Conservation (phyloP, 35 echinoderm and acorn worm genomes). For the Anneissia japonica region DNA sequence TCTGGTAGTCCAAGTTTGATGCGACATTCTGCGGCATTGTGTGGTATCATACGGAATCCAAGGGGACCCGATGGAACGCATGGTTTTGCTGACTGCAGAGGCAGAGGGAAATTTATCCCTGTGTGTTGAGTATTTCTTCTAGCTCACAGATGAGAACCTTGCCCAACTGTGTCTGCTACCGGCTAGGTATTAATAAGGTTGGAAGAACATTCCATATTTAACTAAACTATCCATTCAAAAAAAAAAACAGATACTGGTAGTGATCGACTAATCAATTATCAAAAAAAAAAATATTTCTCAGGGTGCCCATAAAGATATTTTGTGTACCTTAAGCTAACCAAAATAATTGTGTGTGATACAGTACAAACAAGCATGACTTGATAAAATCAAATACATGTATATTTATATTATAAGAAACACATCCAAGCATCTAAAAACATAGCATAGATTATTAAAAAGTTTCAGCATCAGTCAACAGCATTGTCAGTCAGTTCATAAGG, state of each 20-base stretch:
- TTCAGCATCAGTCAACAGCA: too few species aligned
- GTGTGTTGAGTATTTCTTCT: neutral
- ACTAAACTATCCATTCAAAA: neutral
- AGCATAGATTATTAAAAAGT: too few species aligned
- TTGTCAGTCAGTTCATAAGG: too few species aligned
- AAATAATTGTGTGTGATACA: neutral
- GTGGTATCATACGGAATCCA: constrained; percentile 48
- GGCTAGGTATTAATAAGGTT: neutral
- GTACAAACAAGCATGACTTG: neutral
- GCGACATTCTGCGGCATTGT: constrained; percentile 31
- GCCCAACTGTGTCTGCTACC: neutral
- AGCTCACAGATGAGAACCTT: neutral
- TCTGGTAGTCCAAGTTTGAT: constrained; percentile 71
- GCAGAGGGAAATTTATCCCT: constrained; percentile 58
- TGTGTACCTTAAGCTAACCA: neutral
- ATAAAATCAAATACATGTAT: neutral
- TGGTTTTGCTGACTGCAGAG: constrained; percentile 72
- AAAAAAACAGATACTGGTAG: too few species aligned
- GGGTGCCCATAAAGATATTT: neutral
- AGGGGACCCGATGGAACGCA: constrained; percentile 58
- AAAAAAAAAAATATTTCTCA: neutral
- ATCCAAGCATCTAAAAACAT: too few species aligned
- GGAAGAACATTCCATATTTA: neutral
- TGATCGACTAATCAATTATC: neutral
- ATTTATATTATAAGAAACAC: too few species aligned